These are phyloP conservation scores for Chironomus tentans DNA, from an alignment of 2,888 invertebrate species.

Conservation along the genomic window DNA sequence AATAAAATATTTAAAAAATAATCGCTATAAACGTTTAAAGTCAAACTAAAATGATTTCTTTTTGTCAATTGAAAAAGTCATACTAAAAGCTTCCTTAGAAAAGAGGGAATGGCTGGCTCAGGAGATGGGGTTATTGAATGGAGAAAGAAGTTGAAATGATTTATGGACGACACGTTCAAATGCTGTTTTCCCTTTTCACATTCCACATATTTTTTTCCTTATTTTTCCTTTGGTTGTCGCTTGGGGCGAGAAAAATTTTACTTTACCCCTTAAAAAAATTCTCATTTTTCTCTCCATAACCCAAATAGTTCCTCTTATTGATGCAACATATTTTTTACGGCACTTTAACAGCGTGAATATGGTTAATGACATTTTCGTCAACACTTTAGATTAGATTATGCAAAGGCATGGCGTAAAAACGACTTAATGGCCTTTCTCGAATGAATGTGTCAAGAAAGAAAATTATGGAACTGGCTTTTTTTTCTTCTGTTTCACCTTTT, in stretches of 20 bases:
- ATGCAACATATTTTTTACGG: slow-evolving; percentile 19
- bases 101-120: background rate
- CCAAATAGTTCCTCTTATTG: background rate
- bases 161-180: slow-evolving; percentile 23
- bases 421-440: background rate
- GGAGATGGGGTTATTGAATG: background rate
- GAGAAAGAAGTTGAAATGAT: slow-evolving; percentile 13
- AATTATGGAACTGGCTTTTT: background rate
- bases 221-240: background rate
- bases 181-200: background rate
- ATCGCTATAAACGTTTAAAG: background rate
- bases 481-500: too few species aligned
- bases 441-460: background rate
- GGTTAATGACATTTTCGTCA: slow-evolving; percentile 26
- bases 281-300: too few species aligned
- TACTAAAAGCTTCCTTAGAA: background rate
- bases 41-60: background rate
- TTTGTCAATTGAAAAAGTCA: slow-evolving; percentile 8
- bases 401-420: background rate
- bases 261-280: too few species aligned
- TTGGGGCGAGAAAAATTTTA: background rate
- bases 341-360: slow-evolving; percentile 23
- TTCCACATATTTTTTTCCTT: background rate
- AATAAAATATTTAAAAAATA: too few species aligned
- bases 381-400: slow-evolving; percentile 24